A percentile compares a stretch with the other conserved stretches of the same genome.
phyloP scores from a whole-genome alignment of 2,888 invertebrate species.

The Stratiomys singularior region DNA sequence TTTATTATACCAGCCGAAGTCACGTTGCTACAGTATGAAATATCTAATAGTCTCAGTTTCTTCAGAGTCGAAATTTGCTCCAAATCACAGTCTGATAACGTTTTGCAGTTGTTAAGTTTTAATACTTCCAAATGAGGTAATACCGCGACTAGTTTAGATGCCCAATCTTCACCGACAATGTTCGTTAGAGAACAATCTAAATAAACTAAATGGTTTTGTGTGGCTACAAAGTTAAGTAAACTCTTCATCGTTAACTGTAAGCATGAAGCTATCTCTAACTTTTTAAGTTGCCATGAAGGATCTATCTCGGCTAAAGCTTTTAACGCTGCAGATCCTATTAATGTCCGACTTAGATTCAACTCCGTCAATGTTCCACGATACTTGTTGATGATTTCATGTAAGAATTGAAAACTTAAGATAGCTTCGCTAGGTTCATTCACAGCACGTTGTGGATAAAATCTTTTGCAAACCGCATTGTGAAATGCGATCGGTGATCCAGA shows the following conservation, averaged over 20 bases:
- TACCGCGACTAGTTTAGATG: slow-evolving; percentile 71
- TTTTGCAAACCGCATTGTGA: slow-evolving; percentile 74
- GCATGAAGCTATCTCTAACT: slow-evolving; percentile 69
- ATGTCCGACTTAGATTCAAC: slow-evolving; percentile 74
- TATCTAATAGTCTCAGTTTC: slow-evolving; percentile 70
- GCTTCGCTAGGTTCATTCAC: slow-evolving; percentile 71
- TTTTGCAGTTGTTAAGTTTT: slow-evolving; percentile 73
- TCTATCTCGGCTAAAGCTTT: slow-evolving; percentile 68
- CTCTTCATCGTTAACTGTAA: slow-evolving; percentile 73
- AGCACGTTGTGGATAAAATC: slow-evolving; percentile 71
- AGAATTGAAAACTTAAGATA: slow-evolving; percentile 76
- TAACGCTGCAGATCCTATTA: slow-evolving; percentile 74
- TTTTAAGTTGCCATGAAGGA: slow-evolving; percentile 66
- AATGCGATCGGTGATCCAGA: slow-evolving; percentile 78
- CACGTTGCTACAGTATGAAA: slow-evolving; percentile 75
- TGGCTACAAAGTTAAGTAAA: slow-evolving; percentile 67
- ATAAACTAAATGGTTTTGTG: slow-evolving; percentile 69
- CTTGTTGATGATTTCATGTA: slow-evolving; percentile 69
- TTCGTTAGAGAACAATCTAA: slow-evolving; percentile 74
- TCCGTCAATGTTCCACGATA: slow-evolving; percentile 70
- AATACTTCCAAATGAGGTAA: slow-evolving; percentile 71
- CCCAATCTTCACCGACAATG: slow-evolving; percentile 73
- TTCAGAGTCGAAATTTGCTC: slow-evolving; percentile 68
- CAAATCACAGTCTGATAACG: slow-evolving; percentile 73
- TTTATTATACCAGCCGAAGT: slow-evolving; percentile 71